Evolutionary conservation across 2,113 vertebrate species (phyloP).

Genomic region (Tupaia chinensis): DNA sequence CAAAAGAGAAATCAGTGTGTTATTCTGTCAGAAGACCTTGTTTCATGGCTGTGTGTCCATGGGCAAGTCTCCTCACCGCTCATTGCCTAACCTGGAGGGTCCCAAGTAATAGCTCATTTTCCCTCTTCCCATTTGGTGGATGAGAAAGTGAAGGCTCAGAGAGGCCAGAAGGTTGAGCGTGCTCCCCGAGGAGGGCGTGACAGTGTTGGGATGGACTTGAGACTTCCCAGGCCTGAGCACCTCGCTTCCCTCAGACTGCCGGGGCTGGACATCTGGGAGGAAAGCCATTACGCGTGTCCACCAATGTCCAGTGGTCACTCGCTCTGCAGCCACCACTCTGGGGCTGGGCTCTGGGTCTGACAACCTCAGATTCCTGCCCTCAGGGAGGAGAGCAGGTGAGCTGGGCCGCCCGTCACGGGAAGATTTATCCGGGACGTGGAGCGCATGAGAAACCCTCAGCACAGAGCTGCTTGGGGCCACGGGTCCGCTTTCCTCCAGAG

Average conservation of each 20-base stretch:
- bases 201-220: not conserved
- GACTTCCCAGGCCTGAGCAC: not conserved
- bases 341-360: not conserved
- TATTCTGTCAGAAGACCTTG: not conserved
- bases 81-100: not conserved
- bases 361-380: not conserved
- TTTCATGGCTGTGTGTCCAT: not conserved
- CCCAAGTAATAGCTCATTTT: accelerated
- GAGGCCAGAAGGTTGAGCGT: not conserved
- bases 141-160: not conserved
- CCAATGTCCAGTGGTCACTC: not conserved
- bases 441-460: not conserved
- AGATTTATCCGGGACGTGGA: not conserved
- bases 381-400: not conserved
- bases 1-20: no score
- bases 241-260: not conserved
- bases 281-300: not conserved
- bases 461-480: not conserved
- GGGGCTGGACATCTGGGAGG: not conserved
- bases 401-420: not conserved
- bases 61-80: not conserved
- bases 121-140: not conserved
- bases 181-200: not conserved
- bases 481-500: not conserved
- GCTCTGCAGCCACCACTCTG: not conserved